Conservation (phyloP, 2,888 invertebrate genomes). For the Girardia tigrina region DNA sequence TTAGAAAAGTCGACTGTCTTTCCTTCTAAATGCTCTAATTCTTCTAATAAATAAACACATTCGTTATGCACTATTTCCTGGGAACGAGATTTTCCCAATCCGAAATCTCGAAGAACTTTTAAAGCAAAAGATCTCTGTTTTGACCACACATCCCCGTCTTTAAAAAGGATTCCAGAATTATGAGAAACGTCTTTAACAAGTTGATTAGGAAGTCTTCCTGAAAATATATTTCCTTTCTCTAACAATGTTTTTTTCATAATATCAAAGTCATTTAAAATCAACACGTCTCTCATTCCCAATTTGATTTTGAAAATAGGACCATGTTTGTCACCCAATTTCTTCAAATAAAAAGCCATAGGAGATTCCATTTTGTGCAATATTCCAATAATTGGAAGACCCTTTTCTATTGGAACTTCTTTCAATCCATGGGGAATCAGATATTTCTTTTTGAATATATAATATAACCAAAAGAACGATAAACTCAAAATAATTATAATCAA, state of each 20-base stretch:
- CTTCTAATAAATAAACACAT: not conserved
- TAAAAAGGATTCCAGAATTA: slow-evolving; percentile 29
- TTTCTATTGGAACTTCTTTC: not conserved
- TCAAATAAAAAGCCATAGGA: not conserved
- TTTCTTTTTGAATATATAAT: not conserved
- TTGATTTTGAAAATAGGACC: slow-evolving; percentile 1
- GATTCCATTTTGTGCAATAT: not conserved
- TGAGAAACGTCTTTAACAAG: not conserved
- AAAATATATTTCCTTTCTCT: slow-evolving; percentile 29
- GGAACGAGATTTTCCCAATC: not conserved
- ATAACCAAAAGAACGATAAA: not conserved
- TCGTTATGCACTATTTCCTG: slow-evolving; percentile 32
- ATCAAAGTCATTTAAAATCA: slow-evolving; percentile 8
- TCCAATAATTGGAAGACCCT: not conserved
- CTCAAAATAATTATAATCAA: not conserved
- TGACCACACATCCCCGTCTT: slow-evolving; percentile 32
- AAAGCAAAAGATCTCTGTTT: slow-evolving; percentile 31
- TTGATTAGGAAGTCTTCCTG: not conserved
- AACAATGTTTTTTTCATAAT: slow-evolving; percentile 28
- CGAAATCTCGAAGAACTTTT: slow-evolving; percentile 28
- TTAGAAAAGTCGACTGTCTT: not conserved
- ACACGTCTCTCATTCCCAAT: slow-evolving; percentile 14
- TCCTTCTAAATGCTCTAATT: not conserved
- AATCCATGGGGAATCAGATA: not conserved
- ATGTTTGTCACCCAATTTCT: not conserved